Base-by-base conservation (phyloP, 1,140 invertebrate genomes). In the Zelostemma sp. region DNA sequence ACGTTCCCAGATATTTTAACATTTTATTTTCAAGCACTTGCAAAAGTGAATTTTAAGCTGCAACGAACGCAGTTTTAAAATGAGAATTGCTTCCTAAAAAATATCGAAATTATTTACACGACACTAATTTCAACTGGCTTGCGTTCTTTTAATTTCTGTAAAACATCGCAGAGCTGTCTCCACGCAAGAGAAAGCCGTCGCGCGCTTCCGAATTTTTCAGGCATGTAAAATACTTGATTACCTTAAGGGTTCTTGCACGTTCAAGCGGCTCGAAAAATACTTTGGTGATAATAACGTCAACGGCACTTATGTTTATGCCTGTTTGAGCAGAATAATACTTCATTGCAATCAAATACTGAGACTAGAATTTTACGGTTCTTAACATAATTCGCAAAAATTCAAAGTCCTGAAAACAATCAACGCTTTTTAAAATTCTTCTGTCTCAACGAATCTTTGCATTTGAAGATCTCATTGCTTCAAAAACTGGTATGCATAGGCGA, bases 201-300 rank as follows among this genome's bases (percentile, higher is more conserved):
- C 59, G 17, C 46, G 63, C 68, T 57, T 70, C 49, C 59, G 59
- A 76, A 76, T 74, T 77, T 63, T 68, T 77, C 72, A 67, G 60
- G 76, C 74, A 77, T 72, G 68, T 74, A 77, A 77, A 79, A 40
- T 58, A 75, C 73, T 81, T 81, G 75, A 78, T 78, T 61, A 46
- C 66, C 61, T 62, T 41, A 43, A 73, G 66, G 35, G 60, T 51
- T 56, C 67, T 73, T 25, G 59, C 59, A 61, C 63, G 59, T 33
- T 73, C 64, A 69, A 73, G 67, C 47, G 60, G 67, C 67, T 58
- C 16, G 57, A 70, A 70, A 70, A 70, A 55, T 64, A 61, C 60
- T 51, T 54, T 64, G 69, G 56, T 62, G 72, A 70, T 73, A 63
- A 67, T 41, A 51, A 68, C 60, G 60, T 58, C 50, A 65, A 70